A percentile compares a stretch with the other conserved stretches of the same genome.
Evolutionary conservation across 2,797 vertebrate species (phyloP).

Genomic region (Novumbra hubbsi): DNA sequence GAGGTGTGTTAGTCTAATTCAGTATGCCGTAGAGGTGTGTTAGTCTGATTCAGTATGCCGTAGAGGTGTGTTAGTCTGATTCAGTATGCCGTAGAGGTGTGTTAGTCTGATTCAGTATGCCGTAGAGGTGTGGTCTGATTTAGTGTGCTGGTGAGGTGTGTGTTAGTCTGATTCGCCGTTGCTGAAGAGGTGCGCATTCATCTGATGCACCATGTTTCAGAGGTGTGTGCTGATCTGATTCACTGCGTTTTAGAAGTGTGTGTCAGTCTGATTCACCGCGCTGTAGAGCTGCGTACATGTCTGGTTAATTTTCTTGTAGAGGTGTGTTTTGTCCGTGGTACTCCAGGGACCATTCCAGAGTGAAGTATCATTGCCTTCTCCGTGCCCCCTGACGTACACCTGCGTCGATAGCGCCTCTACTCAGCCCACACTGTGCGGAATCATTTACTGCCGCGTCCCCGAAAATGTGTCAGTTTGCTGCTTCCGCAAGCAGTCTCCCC

Average conservation of each 20-base stretch:
- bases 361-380: conserved; percentile 64
- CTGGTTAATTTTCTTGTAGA: not conserved
- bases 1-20: not conserved
- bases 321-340: not conserved
- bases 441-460: conserved; percentile 56
- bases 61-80: not conserved
- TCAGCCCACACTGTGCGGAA: conserved; percentile 56
- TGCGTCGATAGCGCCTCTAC: conserved; percentile 50
- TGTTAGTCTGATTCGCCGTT: too few species aligned
- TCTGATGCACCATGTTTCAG: not conserved
- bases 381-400: conserved; percentile 48
- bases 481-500: conserved; percentile 60
- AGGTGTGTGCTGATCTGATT: not conserved
- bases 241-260: not conserved
- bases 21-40: not conserved
- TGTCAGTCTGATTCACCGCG: not conserved
- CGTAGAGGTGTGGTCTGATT: too few species aligned
- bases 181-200: not conserved
- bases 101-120: not conserved
- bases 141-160: not conserved
- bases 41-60: too few species aligned
- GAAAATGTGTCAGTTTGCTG: conserved; percentile 60
- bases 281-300: not conserved
- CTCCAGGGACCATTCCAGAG: conserved; percentile 9
- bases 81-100: not conserved